Conservation (phyloP, 2,113 vertebrate genomes). For the Saccopteryx leptura region DNA sequence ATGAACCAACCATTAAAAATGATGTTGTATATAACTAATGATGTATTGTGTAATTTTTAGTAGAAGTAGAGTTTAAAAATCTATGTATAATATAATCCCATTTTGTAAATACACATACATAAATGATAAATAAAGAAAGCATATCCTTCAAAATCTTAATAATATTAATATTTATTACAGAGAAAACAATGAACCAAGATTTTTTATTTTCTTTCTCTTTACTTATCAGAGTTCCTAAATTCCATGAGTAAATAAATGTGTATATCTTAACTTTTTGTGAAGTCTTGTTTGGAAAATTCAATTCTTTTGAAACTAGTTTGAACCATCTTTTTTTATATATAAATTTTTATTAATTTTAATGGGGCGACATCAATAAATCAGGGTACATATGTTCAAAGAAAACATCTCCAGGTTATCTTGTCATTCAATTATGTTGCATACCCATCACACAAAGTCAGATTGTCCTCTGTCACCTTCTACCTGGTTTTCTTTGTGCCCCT, state of each 20-base stretch:
- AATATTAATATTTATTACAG: neutral
- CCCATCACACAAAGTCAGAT: too few species aligned
- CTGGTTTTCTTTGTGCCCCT: too few species aligned
- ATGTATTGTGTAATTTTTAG: neutral
- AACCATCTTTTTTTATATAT: too few species aligned
- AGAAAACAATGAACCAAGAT: neutral
- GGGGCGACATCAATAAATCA: too few species aligned
- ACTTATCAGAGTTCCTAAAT: neutral
- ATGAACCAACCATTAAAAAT: neutral
- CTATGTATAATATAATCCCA: neutral
- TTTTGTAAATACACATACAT: neutral
- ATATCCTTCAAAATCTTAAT: neutral
- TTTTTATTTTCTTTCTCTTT: neutral
- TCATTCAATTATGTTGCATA: too few species aligned
- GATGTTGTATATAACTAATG: neutral
- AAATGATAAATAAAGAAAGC: neutral
- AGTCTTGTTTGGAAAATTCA: neutral
- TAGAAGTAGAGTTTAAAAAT: neutral
- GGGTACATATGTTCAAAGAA: too few species aligned
- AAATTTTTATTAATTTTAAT: too few species aligned
- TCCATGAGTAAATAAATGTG: neutral
- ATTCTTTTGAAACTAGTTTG: neutral
- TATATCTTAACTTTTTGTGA: neutral
- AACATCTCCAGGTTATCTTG: too few species aligned
- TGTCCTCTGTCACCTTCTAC: too few species aligned